A percentile compares a stretch with the other conserved stretches of the same genome.
These are phyloP conservation scores for Neosalanx taihuensis DNA, from an alignment of 2,797 vertebrate species.

Conservation along the genomic window DNA sequence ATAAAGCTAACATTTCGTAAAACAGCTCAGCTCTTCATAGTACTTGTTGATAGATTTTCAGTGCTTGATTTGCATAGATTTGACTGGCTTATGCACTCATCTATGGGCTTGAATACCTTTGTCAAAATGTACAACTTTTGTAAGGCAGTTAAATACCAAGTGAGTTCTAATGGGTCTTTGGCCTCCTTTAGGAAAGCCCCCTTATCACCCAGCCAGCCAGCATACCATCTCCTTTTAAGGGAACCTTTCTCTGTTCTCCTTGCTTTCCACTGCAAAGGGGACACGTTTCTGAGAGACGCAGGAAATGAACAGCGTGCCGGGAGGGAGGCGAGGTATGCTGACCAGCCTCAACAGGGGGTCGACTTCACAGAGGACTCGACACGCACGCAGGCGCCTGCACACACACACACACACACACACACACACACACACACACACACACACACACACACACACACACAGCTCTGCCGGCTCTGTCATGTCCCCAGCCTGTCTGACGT, in stretches of 20 bases:
- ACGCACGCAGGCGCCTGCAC: not conserved
- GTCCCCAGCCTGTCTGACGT: slow-evolving; percentile 36
- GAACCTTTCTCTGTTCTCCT: slow-evolving; percentile 34
- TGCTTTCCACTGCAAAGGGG: slow-evolving; percentile 25
- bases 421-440: slow-evolving; percentile 1
- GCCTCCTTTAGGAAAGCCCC: too few species aligned
- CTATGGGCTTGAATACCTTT: too few species aligned
- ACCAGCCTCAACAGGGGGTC: not conserved
- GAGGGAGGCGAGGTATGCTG: not conserved
- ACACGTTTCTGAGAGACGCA: slow-evolving; percentile 49
- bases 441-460: slow-evolving; percentile 3
- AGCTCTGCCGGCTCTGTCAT: slow-evolving; percentile 18
- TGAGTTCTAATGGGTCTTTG: too few species aligned
- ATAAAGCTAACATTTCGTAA: too few species aligned
- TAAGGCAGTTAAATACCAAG: not conserved
- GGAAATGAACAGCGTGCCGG: slow-evolving; percentile 32
- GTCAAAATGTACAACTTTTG: not conserved
- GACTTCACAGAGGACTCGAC: too few species aligned
- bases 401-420: not conserved
- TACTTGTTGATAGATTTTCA: too few species aligned
- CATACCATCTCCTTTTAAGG: slow-evolving; percentile 61
- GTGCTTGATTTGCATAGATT: too few species aligned
- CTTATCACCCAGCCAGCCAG: slow-evolving; percentile 5
- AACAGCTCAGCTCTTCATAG: too few species aligned
- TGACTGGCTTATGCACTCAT: too few species aligned